These are phyloP conservation scores for Drosophila hamatofila DNA, from an alignment of 2,888 invertebrate species.

Conservation along the genomic window DNA sequence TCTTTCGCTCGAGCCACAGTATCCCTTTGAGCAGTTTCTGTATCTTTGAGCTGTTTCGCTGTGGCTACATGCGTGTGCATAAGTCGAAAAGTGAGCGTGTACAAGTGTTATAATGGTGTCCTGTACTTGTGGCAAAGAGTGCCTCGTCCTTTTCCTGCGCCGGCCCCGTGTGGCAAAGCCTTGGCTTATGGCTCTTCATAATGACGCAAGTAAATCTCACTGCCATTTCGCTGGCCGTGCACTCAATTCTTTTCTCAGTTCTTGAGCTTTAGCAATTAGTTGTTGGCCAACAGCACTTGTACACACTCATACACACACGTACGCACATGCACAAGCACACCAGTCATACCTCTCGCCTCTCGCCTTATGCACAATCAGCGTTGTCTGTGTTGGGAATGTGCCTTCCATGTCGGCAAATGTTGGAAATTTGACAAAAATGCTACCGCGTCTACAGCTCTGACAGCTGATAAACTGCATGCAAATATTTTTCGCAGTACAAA, in stretches of 20 bases:
- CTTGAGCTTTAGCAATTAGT: constrained; percentile 69
- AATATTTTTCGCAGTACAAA: constrained; percentile 67
- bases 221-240: constrained; percentile 74
- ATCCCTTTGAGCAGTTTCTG: constrained; percentile 7
- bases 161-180: background rate
- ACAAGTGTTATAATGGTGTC: constrained; percentile 69
- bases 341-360: background rate
- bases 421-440: constrained; percentile 77
- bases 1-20: constrained; percentile 10
- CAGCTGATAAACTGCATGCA: constrained; percentile 72
- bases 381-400: constrained; percentile 64
- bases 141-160: constrained; percentile 13
- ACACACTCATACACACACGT: constrained; percentile 9
- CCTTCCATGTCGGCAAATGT: constrained; percentile 67
- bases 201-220: constrained; percentile 77
- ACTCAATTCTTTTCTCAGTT: constrained; percentile 60
- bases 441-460: constrained; percentile 48
- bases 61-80: constrained; percentile 55
- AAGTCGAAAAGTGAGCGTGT: constrained; percentile 49
- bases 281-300: constrained; percentile 51
- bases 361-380: constrained; percentile 21
- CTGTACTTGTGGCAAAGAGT: constrained; percentile 44
- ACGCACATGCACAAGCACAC: background rate
- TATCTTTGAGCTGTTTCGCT: constrained; percentile 20
- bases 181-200: constrained; percentile 66